phyloP scores from a whole-genome alignment of 2,797 vertebrate species.

The Notolepis coatsorum region DNA sequence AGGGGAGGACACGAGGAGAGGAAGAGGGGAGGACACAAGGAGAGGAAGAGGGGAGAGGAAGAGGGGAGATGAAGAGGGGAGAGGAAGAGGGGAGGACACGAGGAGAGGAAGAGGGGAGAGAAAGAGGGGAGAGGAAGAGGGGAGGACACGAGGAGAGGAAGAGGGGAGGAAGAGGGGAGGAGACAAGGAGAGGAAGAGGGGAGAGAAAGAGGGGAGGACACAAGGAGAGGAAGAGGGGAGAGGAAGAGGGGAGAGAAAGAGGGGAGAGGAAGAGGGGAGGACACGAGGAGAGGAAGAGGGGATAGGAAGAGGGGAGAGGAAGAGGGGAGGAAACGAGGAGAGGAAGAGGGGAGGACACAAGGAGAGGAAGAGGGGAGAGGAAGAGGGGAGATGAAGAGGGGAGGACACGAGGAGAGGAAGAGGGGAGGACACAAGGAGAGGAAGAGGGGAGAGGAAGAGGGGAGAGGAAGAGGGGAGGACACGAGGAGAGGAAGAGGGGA shows the following conservation, averaged over 20 bases:
- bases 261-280: conserved; percentile 3
- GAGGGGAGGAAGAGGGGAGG: conserved; percentile 17
- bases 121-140: neutral
- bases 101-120: neutral
- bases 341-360: conserved; percentile 36
- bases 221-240: no score
- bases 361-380: no score
- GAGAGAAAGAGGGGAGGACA: conserved; percentile 44
- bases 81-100: conserved; percentile 15
- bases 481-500: conserved; percentile 5
- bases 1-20: neutral
- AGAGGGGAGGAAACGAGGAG: neutral
- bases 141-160: neutral
- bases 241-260: neutral
- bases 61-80: neutral
- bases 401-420: neutral
- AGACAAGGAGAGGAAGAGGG: no score
- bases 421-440: conserved; percentile 15
- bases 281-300: conserved; percentile 2
- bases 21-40: no score
- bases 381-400: neutral
- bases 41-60: conserved; percentile 18
- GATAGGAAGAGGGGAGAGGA: conserved; percentile 11
- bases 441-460: neutral
- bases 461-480: neutral